Percentiles rank a stretch among this genome's conserved stretches.
Conservation (phyloP, 2,113 vertebrate species). For the Epinephelus moara region DNA sequence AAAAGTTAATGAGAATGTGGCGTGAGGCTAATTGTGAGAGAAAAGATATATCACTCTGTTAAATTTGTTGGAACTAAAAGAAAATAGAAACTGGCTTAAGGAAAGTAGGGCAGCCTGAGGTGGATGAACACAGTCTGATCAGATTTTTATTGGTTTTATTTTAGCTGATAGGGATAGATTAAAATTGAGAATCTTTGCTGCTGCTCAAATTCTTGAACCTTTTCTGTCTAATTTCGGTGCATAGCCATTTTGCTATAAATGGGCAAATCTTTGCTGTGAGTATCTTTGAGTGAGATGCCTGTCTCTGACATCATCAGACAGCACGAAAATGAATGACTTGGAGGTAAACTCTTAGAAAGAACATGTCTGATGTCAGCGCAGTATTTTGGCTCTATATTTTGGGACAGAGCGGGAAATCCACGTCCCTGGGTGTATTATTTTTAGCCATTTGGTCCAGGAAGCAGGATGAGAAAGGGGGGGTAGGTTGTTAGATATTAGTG, state of each 20-base stretch:
- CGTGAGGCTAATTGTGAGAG: too few species aligned
- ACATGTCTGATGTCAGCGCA: neutral
- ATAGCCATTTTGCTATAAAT: neutral
- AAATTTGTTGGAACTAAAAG: neutral
- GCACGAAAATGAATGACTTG: neutral
- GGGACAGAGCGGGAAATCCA: conserved; percentile 31
- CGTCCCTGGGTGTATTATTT: conserved; percentile 50
- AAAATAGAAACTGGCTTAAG: neutral
- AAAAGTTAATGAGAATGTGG: too few species aligned
- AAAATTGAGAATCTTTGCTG: too few species aligned
- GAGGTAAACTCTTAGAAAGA: neutral
- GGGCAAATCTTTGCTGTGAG: neutral
- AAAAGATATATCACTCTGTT: too few species aligned
- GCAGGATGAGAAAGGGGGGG: conserved; percentile 53
- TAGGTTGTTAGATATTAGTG: conserved; percentile 64
- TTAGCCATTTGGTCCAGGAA: conserved; percentile 70
- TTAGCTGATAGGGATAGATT: too few species aligned
- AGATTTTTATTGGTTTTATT: too few species aligned
- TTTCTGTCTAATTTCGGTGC: neutral
- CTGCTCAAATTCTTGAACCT: neutral
- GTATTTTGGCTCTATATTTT: conserved; percentile 13
- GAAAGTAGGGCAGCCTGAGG: neutral
- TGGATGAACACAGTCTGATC: neutral
- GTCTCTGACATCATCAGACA: neutral
- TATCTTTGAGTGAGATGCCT: neutral